Conservation (phyloP, 2,797 vertebrate genomes). For the Loris lydekkerianus region DNA sequence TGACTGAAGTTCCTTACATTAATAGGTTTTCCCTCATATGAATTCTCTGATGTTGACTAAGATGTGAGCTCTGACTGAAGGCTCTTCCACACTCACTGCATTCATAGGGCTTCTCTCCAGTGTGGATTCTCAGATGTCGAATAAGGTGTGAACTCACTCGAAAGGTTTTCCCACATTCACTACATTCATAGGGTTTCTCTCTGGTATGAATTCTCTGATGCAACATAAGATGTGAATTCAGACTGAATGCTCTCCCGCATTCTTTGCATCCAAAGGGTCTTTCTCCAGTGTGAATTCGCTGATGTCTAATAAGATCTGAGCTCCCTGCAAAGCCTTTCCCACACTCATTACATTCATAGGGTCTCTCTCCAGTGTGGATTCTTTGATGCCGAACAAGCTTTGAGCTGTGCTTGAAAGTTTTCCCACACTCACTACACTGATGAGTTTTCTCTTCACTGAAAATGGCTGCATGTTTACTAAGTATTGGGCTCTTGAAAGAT, state of each 20-base stretch:
- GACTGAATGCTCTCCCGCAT: conserved; percentile 79
- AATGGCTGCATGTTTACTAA: conserved; percentile 44
- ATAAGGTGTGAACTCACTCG: conserved; percentile 76
- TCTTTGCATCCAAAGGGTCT: conserved; percentile 77
- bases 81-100: conserved; percentile 68
- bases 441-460: conserved; percentile 63
- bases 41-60: conserved; percentile 69
- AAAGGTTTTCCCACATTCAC: conserved; percentile 76
- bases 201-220: conserved; percentile 80
- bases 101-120: conserved; percentile 72
- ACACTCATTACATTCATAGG: conserved; percentile 71
- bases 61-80: conserved; percentile 70
- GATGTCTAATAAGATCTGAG: conserved; percentile 73
- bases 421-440: conserved; percentile 70
- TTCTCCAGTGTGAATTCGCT: conserved; percentile 77
- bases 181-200: conserved; percentile 70
- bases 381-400: conserved; percentile 75
- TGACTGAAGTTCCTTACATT: conserved; percentile 36
- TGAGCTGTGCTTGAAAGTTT: conserved; percentile 77
- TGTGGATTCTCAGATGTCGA: conserved; percentile 74
- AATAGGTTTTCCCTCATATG: conserved; percentile 61
- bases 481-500: conserved; percentile 64
- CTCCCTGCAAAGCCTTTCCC: conserved; percentile 73
- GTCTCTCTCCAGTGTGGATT: conserved; percentile 78
- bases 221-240: conserved; percentile 76